These are phyloP conservation scores for Chroicocephalus ridibundus DNA, from an alignment of 2,113 vertebrate species.

Conservation along the genomic window DNA sequence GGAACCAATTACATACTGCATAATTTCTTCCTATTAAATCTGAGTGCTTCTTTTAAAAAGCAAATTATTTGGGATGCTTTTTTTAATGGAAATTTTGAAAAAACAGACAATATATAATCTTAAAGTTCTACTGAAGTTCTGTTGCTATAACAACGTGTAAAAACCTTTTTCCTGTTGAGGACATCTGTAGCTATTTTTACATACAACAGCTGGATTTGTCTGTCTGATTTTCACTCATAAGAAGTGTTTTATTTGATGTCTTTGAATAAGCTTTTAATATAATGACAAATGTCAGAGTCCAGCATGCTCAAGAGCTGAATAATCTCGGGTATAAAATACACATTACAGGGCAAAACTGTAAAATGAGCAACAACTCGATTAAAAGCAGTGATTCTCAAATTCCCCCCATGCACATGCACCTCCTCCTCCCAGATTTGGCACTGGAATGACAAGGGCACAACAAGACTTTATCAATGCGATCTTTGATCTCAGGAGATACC, in stretches of 20 bases:
- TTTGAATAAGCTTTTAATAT: slow-evolving; percentile 56
- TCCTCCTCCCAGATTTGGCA: background rate
- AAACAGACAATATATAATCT: slow-evolving; percentile 60
- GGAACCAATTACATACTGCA: background rate
- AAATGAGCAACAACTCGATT: background rate
- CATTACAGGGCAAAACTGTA: background rate
- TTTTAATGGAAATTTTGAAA: slow-evolving; percentile 43
- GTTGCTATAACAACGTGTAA: slow-evolving; percentile 78
- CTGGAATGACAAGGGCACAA: slow-evolving; percentile 21
- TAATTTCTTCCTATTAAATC: background rate
- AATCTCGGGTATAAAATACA: slow-evolving; percentile 1
- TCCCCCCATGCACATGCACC: background rate
- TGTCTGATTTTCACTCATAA: slow-evolving; percentile 69
- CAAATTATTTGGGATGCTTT: background rate
- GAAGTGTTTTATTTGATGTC: slow-evolving; percentile 47
- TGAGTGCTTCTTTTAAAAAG: background rate
- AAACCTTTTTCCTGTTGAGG: slow-evolving; percentile 73
- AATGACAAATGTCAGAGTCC: slow-evolving; percentile 56
- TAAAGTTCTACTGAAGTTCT: slow-evolving; percentile 70
- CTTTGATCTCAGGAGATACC: slow-evolving; percentile 15
- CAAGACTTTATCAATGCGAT: slow-evolving; percentile 9
- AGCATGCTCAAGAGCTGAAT: slow-evolving; percentile 15
- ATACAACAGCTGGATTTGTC: slow-evolving; percentile 79
- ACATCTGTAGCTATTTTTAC: slow-evolving; percentile 81
- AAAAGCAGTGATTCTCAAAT: background rate